These are phyloP conservation scores for Gadus chalcogrammus DNA, from an alignment of 2,113 vertebrate genomes.

Conservation along the genomic window DNA sequence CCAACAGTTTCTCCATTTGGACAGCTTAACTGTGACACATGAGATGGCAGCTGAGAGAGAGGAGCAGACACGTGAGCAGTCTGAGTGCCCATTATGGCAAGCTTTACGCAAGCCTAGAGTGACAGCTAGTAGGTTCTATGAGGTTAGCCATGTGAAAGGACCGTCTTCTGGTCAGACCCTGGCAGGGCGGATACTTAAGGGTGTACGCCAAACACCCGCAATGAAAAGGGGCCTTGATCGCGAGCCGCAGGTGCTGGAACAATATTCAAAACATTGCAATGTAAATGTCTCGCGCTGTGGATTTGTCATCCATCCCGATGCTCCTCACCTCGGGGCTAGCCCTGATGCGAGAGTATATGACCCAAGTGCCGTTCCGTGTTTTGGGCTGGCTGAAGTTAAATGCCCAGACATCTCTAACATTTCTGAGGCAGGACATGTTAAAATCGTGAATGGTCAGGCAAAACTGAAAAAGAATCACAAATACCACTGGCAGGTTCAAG, in stretches of 20 bases:
- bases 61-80: slow-evolving; percentile 2
- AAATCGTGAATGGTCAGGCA: slow-evolving; percentile 5
- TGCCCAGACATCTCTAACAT: slow-evolving; percentile 2
- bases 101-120: too few species aligned
- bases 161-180: neutral
- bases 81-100: slow-evolving; percentile 4
- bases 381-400: slow-evolving; percentile 11
- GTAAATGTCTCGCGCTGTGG: neutral
- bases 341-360: slow-evolving; percentile 6
- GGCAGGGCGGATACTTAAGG: neutral
- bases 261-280: neutral
- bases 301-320: slow-evolving; percentile 2
- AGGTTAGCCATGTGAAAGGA: neutral
- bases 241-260: slow-evolving; percentile 1
- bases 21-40: slow-evolving; percentile 4
- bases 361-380: neutral
- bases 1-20: slow-evolving; percentile 4
- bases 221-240: neutral
- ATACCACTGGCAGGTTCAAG: too few species aligned
- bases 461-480: slow-evolving; percentile 9
- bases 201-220: neutral
- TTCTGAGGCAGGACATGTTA: neutral
- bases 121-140: neutral
- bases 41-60: neutral
- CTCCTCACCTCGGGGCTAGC: too few species aligned